Percentiles rank a stretch among this genome's conserved stretches.
These are phyloP conservation scores for Chloromyia formosa DNA, from an alignment of 2,888 invertebrate species.

Conservation along the genomic window DNA sequence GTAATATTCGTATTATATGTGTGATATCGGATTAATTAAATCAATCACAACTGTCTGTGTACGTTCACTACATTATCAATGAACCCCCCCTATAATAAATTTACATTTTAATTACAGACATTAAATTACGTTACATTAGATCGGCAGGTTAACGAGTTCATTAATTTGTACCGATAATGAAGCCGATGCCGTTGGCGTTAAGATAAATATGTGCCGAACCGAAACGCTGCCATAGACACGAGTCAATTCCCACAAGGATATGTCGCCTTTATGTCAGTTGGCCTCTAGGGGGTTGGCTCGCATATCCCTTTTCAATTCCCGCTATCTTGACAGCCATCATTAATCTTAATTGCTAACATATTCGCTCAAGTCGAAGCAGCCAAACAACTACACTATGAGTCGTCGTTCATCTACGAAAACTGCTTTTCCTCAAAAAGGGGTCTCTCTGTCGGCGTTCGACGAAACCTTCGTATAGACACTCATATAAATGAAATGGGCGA, in stretches of 20 bases:
- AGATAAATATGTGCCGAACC: neutral
- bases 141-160: constrained; percentile 37
- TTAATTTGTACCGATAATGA: constrained; percentile 34
- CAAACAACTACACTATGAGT: no score
- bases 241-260: constrained; percentile 6
- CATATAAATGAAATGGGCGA: no score
- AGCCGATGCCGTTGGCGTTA: neutral
- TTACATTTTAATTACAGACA: constrained; percentile 37
- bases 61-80: constrained; percentile 33
- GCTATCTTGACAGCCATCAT: constrained; percentile 35
- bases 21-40: constrained; percentile 25
- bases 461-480: no score
- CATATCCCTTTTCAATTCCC: constrained; percentile 34
- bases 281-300: neutral
- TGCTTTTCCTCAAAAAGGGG: no score
- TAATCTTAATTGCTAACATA: constrained; percentile 34
- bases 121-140: constrained; percentile 34
- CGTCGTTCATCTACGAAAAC: no score
- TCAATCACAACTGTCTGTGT: constrained; percentile 30
- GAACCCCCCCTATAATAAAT: constrained; percentile 17
- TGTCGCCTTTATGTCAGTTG: constrained; percentile 10
- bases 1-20: neutral
- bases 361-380: neutral
- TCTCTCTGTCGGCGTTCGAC: no score
- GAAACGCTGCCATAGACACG: neutral